Evolutionary conservation across 2,113 vertebrate genomes (phyloP).

Genomic region (Nesoenas mayeri): DNA sequence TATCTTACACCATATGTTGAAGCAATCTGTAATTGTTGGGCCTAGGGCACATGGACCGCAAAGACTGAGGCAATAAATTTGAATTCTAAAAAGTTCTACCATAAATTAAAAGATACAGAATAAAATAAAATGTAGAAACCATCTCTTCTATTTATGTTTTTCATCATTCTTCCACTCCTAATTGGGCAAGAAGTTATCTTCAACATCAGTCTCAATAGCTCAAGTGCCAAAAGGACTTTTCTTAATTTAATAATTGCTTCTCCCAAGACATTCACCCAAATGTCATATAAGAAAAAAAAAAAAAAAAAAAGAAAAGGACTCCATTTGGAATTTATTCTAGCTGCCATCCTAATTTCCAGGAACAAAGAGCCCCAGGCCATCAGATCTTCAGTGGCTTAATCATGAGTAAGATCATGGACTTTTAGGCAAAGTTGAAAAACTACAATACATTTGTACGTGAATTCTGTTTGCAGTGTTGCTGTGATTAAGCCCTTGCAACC

Average conservation of each 20-base stretch:
- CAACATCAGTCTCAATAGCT: not conserved
- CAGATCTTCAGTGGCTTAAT: not conserved
- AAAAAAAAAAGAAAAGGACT: not conserved
- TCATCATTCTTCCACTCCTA: not conserved
- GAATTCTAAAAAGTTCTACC: not conserved
- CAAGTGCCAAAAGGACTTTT: not conserved
- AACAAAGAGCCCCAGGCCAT: not conserved
- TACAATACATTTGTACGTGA: not conserved
- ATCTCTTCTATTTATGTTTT: not conserved
- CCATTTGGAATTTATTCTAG: not conserved
- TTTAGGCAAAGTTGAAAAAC: not conserved
- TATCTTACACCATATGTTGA: not conserved
- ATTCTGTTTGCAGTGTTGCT: not conserved
- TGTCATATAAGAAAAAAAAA: too few species aligned
- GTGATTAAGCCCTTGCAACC: not conserved
- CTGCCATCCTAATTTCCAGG: not conserved
- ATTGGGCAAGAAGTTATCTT: not conserved
- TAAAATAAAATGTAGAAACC: not conserved
- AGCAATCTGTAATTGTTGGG: not conserved
- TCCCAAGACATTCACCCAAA: not conserved
- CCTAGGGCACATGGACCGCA: accelerated
- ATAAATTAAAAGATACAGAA: not conserved
- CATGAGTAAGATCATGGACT: not conserved
- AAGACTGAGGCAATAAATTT: not conserved
- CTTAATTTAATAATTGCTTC: not conserved